A percentile compares a stretch with the other conserved stretches of the same genome.
Evolutionary conservation across 1,140 invertebrate genomes (phyloP).

Genomic region (Rhagoletis pomonella): DNA sequence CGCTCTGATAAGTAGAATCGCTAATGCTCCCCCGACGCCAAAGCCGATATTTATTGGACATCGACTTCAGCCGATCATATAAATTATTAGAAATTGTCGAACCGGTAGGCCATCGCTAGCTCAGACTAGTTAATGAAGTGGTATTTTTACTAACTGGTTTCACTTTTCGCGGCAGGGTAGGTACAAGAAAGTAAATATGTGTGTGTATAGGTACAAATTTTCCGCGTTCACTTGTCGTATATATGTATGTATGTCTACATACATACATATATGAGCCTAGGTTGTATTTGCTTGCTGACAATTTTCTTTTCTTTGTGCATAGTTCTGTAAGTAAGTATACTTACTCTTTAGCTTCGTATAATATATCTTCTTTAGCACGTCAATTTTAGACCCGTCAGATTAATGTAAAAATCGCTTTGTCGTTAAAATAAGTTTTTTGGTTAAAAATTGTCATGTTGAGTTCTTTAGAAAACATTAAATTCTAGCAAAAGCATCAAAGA

Average conservation of each 20-base stretch:
- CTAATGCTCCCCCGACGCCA: no score
- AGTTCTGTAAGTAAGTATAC: not conserved
- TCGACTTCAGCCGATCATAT: no score
- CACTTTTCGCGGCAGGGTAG: no score
- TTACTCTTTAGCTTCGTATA: not conserved
- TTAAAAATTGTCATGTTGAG: not conserved
- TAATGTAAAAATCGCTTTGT: conserved; percentile 32
- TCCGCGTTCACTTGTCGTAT: not conserved
- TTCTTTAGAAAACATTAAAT: not conserved
- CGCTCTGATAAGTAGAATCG: no score
- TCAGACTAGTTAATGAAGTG: no score
- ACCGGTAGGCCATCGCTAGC: no score
- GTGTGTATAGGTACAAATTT: not conserved
- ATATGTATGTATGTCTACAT: not conserved
- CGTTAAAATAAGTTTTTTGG: not conserved
- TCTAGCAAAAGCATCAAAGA: conserved; percentile 22
- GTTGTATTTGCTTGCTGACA: not conserved
- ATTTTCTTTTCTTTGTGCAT: not conserved
- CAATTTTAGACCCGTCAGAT: conserved; percentile 27
- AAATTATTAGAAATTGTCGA: no score
- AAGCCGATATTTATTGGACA: no score
- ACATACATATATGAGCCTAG: not conserved
- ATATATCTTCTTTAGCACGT: not conserved
- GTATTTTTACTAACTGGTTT: no score
- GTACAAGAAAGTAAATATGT: no score